These are phyloP conservation scores for Bedellia somnulentella DNA, from an alignment of 2,888 invertebrate species.

Conservation along the genomic window DNA sequence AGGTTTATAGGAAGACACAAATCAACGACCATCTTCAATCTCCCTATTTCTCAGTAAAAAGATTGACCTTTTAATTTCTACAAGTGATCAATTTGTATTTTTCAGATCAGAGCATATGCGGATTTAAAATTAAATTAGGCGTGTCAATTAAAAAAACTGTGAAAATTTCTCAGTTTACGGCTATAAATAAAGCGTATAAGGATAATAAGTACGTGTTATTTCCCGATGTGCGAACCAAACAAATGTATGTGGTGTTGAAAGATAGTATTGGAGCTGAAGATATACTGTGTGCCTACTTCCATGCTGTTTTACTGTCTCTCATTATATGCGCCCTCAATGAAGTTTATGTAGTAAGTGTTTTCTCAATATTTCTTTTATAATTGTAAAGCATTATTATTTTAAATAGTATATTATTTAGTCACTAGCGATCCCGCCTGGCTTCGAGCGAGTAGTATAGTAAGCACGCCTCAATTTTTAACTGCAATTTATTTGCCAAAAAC, in stretches of 20 bases:
- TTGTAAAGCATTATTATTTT: too few species aligned
- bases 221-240: slow-evolving; percentile 36
- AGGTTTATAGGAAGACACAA: too few species aligned
- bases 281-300: slow-evolving; percentile 69
- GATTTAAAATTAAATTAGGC: slow-evolving; percentile 65
- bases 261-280: slow-evolving; percentile 50
- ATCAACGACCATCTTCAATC: too few species aligned
- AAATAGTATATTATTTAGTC: too few species aligned
- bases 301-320: slow-evolving; percentile 60
- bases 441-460: too few species aligned
- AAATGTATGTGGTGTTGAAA: slow-evolving; percentile 60
- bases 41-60: too few species aligned
- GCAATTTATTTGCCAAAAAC: too few species aligned
- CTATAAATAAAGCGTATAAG: slow-evolving; percentile 39
- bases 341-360: slow-evolving; percentile 23
- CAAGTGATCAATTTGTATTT: too few species aligned
- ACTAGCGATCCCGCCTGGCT: too few species aligned
- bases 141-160: slow-evolving; percentile 37
- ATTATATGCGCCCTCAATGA: slow-evolving; percentile 29
- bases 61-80: too few species aligned
- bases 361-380: too few species aligned
- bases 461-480: slow-evolving; percentile 10
- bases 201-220: slow-evolving; percentile 57
- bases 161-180: slow-evolving; percentile 23
- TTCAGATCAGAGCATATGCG: slow-evolving; percentile 61